These are phyloP conservation scores for Drosophila mayri DNA, from an alignment of 1,140 invertebrate species.

Conservation along the genomic window DNA sequence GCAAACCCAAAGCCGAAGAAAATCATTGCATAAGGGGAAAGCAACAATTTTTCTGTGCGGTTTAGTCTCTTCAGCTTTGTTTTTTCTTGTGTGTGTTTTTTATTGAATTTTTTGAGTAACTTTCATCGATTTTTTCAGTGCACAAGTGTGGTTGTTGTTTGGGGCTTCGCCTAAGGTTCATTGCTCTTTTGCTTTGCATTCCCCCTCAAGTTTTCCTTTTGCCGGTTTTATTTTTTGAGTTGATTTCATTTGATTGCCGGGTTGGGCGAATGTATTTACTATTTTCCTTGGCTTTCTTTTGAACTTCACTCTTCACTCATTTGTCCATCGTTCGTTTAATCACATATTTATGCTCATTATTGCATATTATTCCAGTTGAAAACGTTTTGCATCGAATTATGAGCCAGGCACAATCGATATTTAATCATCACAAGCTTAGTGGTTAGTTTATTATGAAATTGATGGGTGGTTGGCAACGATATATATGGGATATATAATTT, in stretches of 20 bases:
- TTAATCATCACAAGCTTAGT: constrained; percentile 67
- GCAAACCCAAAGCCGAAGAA: constrained; percentile 6
- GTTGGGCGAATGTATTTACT: constrained; percentile 24
- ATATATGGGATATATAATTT: constrained; percentile 4
- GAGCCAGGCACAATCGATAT: constrained; percentile 58
- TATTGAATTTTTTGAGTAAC: constrained; percentile 24
- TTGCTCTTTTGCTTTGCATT: constrained; percentile 36
- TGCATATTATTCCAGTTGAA: constrained; percentile 61
- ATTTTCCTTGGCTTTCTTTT: constrained; percentile 60
- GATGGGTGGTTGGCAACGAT: neutral
- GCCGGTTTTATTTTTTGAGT: constrained; percentile 39
- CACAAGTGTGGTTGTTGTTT: constrained; percentile 28
- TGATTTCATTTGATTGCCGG: constrained; percentile 35
- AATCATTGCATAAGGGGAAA: constrained; percentile 45
- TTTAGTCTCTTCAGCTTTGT: constrained; percentile 16
- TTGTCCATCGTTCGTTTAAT: constrained; percentile 40
- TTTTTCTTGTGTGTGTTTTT: neutral
- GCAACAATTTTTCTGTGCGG: constrained; percentile 21
- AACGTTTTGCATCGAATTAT: constrained; percentile 51
- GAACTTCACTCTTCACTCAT: constrained; percentile 36
- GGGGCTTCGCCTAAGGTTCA: constrained; percentile 27
- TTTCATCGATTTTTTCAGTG: constrained; percentile 59
- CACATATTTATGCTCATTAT: constrained; percentile 63
- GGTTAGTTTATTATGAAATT: constrained; percentile 59
- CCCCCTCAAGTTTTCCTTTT: constrained; percentile 26